phyloP scores from a whole-genome alignment of 1,140 invertebrate species.

The Andricus grossulariae region DNA sequence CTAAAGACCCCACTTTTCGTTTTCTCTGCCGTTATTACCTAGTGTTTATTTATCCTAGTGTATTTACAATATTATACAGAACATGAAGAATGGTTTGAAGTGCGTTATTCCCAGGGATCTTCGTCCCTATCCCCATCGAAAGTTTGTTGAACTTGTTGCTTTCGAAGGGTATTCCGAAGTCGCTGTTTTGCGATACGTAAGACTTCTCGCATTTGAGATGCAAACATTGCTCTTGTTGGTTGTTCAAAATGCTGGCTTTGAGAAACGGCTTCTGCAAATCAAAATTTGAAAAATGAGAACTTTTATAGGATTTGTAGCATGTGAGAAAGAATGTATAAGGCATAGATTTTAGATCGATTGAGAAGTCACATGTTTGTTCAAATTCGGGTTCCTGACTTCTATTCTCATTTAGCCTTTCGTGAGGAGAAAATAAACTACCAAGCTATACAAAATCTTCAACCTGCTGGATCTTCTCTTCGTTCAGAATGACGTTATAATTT shows the following conservation, averaged over 20 bases:
- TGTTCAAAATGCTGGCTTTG: constrained; percentile 24
- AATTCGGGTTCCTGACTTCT: no score
- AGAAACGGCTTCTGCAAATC: constrained; percentile 11
- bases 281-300: not conserved
- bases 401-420: no score
- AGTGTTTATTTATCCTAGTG: not conserved
- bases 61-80: constrained; percentile 27
- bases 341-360: no score
- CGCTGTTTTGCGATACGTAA: constrained; percentile 22
- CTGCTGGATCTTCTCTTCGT: no score
- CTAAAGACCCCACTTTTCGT: not conserved
- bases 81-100: no score
- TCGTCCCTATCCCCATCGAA: constrained; percentile 19
- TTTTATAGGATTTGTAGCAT: no score
- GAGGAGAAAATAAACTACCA: no score
- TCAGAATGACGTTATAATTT: no score
- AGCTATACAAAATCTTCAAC: no score
- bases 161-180: constrained; percentile 14
- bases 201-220: constrained; percentile 25
- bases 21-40: not conserved
- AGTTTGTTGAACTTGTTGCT: constrained; percentile 18
- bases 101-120: constrained; percentile 16
- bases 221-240: constrained; percentile 28
- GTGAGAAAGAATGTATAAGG: no score
- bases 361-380: no score